Evolutionary conservation across 92 coral and sea anemone species (phyloP), one percentile per base, ranked within the genome.

Genomic region (Epizoanthus rinbou): DNA sequence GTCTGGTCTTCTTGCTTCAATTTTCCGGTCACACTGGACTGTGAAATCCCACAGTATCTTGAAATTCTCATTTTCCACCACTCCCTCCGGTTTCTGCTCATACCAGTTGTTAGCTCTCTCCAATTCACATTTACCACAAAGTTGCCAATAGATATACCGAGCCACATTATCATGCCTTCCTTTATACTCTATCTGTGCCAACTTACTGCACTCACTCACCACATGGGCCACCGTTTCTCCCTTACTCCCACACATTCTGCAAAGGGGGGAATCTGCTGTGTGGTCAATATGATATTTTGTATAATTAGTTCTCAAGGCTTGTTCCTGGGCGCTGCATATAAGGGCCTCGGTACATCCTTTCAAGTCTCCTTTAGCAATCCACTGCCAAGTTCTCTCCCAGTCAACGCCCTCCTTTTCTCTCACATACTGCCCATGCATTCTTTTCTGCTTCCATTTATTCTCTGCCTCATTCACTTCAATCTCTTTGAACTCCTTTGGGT

Each of bases 371-470:
- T 69, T 64, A 63, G 63, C 75, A 76, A 75, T 74, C 88, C 88
- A 75, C 64, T 80, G 89, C 80, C 80, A 52, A 57, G 79, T 68
- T 86, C 83, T 84, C 50, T 84, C 69, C 74, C 88, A 60, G 83
- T 75, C 88, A 57, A 85, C 75, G 37, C 88, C 88, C 79, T 79
- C 24, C 85, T 69, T 79, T 86, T 50, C 80, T 79, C 69, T 68
- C 85, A 76, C 82, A 85, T 73, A 86, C 80, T 86, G 89, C 80
- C 89, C 89, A 86, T 86, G 71, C 78, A 80, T 82, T 74, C 59
- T 63, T 83, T 82, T 83, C 83, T 87, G 76, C 73, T 83, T 83
- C 87, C 50, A 87, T 82, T 87, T 75, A 43, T 65, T 74, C 82
- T 87, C 91, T 79, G 22, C 59, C 76, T 81, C 63, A 70, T 63